phyloP scores from a whole-genome alignment of 2,797 vertebrate species.

The Platyrinchus mystaceus region DNA sequence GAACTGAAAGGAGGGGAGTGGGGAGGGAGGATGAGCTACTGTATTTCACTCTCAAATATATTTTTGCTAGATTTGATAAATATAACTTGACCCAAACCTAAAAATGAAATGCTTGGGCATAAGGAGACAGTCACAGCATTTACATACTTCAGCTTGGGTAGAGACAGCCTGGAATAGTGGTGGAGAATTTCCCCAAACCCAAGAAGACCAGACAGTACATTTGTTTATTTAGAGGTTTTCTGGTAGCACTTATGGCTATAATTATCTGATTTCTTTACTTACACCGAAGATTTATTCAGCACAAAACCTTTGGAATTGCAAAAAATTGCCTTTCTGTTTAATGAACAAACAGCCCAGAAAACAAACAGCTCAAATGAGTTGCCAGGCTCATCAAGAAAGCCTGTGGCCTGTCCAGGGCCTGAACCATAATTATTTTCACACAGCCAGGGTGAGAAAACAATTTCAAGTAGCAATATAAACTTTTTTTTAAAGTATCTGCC shows the following conservation, averaged over 20 bases:
- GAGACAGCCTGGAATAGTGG: slow-evolving; percentile 10
- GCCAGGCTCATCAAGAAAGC: not conserved
- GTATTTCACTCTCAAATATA: slow-evolving; percentile 29
- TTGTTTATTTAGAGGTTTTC: slow-evolving; percentile 43
- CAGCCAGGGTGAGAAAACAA: slow-evolving; percentile 11
- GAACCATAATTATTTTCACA: slow-evolving; percentile 39
- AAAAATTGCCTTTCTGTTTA: slow-evolving; percentile 28
- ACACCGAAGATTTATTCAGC: not conserved
- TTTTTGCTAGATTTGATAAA: slow-evolving; percentile 60
- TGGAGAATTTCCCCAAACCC: not conserved
- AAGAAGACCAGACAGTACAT: slow-evolving; percentile 15
- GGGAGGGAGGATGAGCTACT: slow-evolving; percentile 4
- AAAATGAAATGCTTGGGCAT: slow-evolving; percentile 37
- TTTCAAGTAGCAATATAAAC: slow-evolving; percentile 2
- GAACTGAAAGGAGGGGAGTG: not conserved
- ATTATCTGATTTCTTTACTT: not conserved
- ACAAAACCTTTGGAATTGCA: slow-evolving; percentile 15
- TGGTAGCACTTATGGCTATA: not conserved
- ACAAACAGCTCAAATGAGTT: slow-evolving; percentile 19
- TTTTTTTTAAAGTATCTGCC: not conserved
- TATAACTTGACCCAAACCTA: slow-evolving; percentile 59
- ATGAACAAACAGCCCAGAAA: slow-evolving; percentile 2
- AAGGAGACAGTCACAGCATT: slow-evolving; percentile 42
- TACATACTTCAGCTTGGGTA: slow-evolving; percentile 33
- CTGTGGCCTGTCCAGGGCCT: not conserved